Evolutionary conservation across 1,140 invertebrate species (phyloP).

Genomic region (Drosophila tropicalis): DNA sequence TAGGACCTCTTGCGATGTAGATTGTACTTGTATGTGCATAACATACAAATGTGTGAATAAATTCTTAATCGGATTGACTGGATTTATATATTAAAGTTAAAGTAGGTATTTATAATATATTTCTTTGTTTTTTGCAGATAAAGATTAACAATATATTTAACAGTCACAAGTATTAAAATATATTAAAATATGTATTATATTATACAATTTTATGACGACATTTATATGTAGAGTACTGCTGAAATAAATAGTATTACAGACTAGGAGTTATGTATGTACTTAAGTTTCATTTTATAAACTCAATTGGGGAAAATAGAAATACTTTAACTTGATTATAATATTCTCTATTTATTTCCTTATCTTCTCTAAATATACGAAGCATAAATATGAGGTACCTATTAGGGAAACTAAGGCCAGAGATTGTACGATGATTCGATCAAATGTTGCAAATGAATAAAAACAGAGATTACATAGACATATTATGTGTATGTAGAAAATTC

Average conservation of each 20-base stretch:
- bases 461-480: conserved; percentile 6
- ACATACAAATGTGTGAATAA: conserved; percentile 2
- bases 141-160: conserved; percentile 19
- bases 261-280: conserved; percentile 10
- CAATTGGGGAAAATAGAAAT: background rate
- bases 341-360: background rate
- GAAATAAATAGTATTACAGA: conserved; percentile 25
- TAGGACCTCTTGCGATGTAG: background rate
- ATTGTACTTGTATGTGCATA: background rate
- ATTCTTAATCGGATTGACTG: conserved; percentile 19
- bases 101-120: background rate
- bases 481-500: background rate
- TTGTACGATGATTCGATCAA: conserved; percentile 22
- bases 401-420: conserved; percentile 13
- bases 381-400: conserved; percentile 1
- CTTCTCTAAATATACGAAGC: background rate
- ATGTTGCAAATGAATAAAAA: conserved; percentile 7
- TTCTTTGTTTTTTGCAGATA: conserved; percentile 7
- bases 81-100: background rate
- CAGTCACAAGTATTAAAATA: conserved; percentile 20
- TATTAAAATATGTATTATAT: conserved; percentile 8
- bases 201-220: conserved; percentile 1
- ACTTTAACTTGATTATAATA: conserved; percentile 7
- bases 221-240: conserved; percentile 6
- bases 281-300: background rate